phyloP scores from a whole-genome alignment of 2,113 vertebrate genomes.

The Dryoscopus gambensis region DNA sequence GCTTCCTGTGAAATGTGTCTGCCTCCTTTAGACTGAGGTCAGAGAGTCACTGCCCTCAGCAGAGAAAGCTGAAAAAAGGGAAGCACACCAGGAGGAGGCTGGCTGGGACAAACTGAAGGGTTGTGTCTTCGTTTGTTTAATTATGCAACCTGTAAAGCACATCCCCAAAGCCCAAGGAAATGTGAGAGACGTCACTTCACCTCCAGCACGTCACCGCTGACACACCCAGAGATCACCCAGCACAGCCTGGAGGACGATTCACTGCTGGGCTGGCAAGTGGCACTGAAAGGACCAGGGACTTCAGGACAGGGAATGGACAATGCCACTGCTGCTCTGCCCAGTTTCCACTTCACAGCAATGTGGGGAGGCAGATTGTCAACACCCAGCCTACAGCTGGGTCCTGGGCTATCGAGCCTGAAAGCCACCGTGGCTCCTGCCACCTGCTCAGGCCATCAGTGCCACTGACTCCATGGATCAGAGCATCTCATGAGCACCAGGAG shows the following conservation, averaged over 20 bases:
- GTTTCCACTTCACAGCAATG: neutral
- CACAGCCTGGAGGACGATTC: neutral
- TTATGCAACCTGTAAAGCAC: neutral
- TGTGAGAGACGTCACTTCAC: neutral
- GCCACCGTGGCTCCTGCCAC: neutral
- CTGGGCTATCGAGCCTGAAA: neutral
- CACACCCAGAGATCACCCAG: neutral
- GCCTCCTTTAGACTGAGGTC: slow-evolving; percentile 42
- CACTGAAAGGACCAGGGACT: neutral
- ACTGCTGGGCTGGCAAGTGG: neutral
- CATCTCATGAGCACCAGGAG: too few species aligned
- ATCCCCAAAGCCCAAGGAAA: neutral
- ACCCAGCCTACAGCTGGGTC: neutral
- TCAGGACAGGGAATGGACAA: neutral
- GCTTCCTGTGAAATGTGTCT: neutral
- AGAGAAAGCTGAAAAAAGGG: slow-evolving; percentile 63
- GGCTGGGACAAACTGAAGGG: slow-evolving; percentile 43
- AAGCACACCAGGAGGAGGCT: slow-evolving; percentile 62
- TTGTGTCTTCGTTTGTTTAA: neutral
- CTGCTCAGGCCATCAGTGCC: neutral
- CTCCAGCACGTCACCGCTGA: neutral
- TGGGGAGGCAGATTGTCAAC: neutral
- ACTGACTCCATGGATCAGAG: neutral
- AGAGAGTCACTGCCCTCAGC: slow-evolving; percentile 62
- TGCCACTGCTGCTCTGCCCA: neutral